These are phyloP conservation scores for Cosmia pyralina DNA, from an alignment of 2,888 invertebrate species.

Conservation along the genomic window DNA sequence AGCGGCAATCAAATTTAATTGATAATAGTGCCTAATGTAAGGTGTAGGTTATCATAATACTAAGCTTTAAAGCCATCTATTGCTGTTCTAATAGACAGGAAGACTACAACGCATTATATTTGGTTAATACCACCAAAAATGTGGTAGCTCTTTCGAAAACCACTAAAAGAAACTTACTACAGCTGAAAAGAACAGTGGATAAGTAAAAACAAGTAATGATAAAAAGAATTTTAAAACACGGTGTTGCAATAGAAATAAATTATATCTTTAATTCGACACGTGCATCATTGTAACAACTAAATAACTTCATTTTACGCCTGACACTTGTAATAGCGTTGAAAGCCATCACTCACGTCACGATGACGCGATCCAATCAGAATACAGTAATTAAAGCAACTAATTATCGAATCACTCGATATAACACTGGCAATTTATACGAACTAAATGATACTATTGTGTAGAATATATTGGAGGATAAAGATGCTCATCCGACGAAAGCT, in stretches of 20 bases:
- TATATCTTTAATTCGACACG: slow-evolving; percentile 23
- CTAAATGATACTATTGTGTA: slow-evolving; percentile 60
- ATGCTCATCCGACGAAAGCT: slow-evolving; percentile 18
- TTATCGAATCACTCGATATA: slow-evolving; percentile 70
- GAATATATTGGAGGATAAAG: slow-evolving; percentile 51
- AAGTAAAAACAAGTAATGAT: neutral
- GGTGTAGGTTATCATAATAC: neutral
- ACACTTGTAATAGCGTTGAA: slow-evolving; percentile 43
- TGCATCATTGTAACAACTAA: slow-evolving; percentile 45
- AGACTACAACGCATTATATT: neutral
- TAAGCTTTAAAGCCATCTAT: neutral
- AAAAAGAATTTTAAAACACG: slow-evolving; percentile 7
- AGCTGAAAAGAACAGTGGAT: neutral
- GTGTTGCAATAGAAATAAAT: slow-evolving; percentile 37
- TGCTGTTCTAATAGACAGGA: too few species aligned
- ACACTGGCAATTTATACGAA: slow-evolving; percentile 51
- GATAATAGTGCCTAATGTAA: neutral
- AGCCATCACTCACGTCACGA: slow-evolving; percentile 59
- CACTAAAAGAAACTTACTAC: neutral
- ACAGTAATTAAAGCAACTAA: slow-evolving; percentile 72
- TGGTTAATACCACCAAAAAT: neutral
- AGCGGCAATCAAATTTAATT: neutral
- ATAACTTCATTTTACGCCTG: slow-evolving; percentile 37
- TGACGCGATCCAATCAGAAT: slow-evolving; percentile 53
- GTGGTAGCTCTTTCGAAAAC: neutral